Conservation (phyloP, 2,113 vertebrate genomes). For the Rhagologus leucostigma region DNA sequence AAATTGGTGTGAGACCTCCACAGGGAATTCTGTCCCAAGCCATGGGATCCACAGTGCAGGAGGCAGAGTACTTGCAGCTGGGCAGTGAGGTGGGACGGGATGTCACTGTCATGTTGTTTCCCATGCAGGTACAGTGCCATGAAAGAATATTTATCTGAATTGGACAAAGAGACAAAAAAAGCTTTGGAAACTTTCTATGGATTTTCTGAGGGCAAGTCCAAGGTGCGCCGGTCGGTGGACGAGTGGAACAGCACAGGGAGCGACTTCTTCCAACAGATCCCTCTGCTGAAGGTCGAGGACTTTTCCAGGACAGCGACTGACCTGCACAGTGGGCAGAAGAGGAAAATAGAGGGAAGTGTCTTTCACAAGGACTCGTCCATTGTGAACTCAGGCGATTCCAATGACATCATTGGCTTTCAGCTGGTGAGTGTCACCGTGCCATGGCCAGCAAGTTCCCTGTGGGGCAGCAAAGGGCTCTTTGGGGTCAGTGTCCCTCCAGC, state of each 20-base stretch:
- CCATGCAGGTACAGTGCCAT: conserved; percentile 73
- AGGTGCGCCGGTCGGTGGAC: conserved; percentile 57
- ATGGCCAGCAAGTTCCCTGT: not conserved
- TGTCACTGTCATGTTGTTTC: not conserved
- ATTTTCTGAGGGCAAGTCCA: conserved; percentile 50
- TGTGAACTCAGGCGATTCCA: conserved; percentile 58
- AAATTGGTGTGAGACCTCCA: rapidly evolving
- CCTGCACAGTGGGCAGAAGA: conserved; percentile 59
- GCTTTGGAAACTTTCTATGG: conserved; percentile 71
- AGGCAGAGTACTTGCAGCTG: not conserved
- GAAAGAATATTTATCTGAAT: conserved; percentile 67
- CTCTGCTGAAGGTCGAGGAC: conserved; percentile 50
- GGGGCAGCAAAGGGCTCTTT: not conserved
- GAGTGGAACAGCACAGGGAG: not conserved
- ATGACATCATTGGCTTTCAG: conserved; percentile 75
- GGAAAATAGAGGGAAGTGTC: conserved; percentile 62
- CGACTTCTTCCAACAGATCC: conserved; percentile 52
- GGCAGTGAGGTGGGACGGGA: not conserved
- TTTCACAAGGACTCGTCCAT: conserved; percentile 66
- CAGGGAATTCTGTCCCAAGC: not conserved
- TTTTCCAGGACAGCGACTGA: conserved; percentile 37
- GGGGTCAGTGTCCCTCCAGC: not conserved
- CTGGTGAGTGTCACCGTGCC: conserved; percentile 67
- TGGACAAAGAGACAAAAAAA: conserved; percentile 71
- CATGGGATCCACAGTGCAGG: rapidly evolving